Conservation (phyloP, 2,113 vertebrate genomes). For the Picathartes gymnocephalus region DNA sequence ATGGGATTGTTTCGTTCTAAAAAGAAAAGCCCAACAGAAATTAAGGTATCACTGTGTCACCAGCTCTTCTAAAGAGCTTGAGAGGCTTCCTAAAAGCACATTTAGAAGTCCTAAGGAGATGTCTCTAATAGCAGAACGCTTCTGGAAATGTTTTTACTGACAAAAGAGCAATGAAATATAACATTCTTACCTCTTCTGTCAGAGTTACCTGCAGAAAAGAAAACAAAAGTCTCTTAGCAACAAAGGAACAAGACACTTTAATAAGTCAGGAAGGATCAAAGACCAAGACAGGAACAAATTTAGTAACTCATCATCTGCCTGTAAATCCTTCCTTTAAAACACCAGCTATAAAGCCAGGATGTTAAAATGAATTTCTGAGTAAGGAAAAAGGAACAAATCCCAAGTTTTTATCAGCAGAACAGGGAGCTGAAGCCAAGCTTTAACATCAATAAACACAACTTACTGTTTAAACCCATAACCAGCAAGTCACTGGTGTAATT, state of each 20-base stretch:
- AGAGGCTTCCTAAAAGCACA: neutral
- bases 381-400: neutral
- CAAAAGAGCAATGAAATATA: neutral
- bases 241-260: neutral
- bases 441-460: neutral
- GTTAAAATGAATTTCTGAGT: neutral
- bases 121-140: neutral
- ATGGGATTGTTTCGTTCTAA: neutral
- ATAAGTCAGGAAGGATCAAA: slow-evolving; percentile 24
- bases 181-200: slow-evolving; percentile 72
- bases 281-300: slow-evolving; percentile 4
- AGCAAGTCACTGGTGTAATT: neutral
- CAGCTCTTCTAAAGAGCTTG: neutral
- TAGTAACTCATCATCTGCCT: neutral
- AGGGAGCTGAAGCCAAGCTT: neutral
- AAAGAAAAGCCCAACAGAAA: neutral
- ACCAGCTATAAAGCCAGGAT: neutral
- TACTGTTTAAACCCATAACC: neutral
- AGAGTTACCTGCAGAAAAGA: slow-evolving; percentile 70
- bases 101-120: neutral
- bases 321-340: neutral
- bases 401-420: neutral
- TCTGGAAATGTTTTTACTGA: neutral
- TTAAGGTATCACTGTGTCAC: neutral
- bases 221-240: slow-evolving; percentile 59